Conservation (phyloP, 2,888 invertebrate species). For the Disparrhopalites patrizii region DNA sequence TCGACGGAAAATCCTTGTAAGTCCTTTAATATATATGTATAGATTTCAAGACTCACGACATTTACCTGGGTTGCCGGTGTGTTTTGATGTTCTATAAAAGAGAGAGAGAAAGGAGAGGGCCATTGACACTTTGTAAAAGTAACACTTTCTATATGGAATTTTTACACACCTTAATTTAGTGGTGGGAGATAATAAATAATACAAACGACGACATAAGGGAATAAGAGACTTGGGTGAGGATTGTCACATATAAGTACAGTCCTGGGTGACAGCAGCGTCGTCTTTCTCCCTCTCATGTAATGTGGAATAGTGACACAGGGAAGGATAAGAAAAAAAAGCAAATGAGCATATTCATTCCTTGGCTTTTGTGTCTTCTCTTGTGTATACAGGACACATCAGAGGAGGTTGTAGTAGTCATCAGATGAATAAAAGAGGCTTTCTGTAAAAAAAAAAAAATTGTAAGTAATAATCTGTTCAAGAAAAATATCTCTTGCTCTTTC, state of each 20-base stretch:
- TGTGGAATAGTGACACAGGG: no score
- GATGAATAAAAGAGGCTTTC: slow-evolving; percentile 7
- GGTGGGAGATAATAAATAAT: neutral
- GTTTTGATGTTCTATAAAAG: slow-evolving; percentile 24
- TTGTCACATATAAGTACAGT: no score
- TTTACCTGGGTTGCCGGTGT: slow-evolving; percentile 16
- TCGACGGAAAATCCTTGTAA: no score
- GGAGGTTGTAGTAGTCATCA: no score
- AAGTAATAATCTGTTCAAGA: slow-evolving; percentile 11
- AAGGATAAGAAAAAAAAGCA: slow-evolving; percentile 11
- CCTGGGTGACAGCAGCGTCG: no score
- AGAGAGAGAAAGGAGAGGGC: no score
- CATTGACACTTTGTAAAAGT: slow-evolving; percentile 18
- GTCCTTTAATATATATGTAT: no score
- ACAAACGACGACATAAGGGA: neutral
- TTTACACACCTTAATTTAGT: slow-evolving; percentile 24
- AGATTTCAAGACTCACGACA: no score
- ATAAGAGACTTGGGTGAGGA: neutral
- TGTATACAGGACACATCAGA: no score
- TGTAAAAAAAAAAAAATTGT: no score
- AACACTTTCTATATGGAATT: slow-evolving; percentile 15
- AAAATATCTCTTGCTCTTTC: slow-evolving; percentile 7
- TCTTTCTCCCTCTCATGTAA: no score
- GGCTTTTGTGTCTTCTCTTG: slow-evolving; percentile 7
- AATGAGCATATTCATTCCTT: slow-evolving; percentile 22